A percentile compares a stretch with the other conserved stretches of the same genome.
Conservation (phyloP, 2,888 invertebrate genomes). For the Alentia gelatinosa region DNA sequence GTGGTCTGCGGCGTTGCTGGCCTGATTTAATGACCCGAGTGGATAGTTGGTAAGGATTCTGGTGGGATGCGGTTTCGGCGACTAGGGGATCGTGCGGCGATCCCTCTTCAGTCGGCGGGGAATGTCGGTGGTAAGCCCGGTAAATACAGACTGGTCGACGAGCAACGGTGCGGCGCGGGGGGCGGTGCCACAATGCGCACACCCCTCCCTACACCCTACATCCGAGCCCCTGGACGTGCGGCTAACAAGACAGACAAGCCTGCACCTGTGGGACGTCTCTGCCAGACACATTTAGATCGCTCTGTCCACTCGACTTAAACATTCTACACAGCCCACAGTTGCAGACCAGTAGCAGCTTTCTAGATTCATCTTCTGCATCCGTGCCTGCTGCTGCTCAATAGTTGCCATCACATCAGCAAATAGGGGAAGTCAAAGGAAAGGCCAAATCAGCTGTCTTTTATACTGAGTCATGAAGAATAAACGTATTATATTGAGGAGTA, state of each 20-base stretch:
- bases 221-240: background rate
- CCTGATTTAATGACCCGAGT: background rate
- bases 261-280: constrained; percentile 5
- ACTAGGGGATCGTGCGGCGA: too few species aligned
- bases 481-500: too few species aligned
- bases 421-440: too few species aligned
- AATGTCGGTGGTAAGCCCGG: background rate
- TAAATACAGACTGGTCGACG: background rate
- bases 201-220: background rate
- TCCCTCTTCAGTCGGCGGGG: background rate
- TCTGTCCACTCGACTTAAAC: background rate
- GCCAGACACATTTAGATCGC: background rate
- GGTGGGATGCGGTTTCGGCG: background rate
- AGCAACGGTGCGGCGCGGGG: background rate
- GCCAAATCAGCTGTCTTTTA: too few species aligned
- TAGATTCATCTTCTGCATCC: too few species aligned
- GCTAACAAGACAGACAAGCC: background rate
- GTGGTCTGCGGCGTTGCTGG: background rate
- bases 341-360: too few species aligned
- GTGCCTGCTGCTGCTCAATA: too few species aligned
- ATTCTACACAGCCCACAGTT: background rate
- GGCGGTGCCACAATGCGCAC: background rate
- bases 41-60: background rate
- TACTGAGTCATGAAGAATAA: too few species aligned
- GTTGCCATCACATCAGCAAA: too few species aligned